Evolutionary conservation across 2,797 vertebrate species (phyloP).

Genomic region (Pseudotriccus pelzelni): DNA sequence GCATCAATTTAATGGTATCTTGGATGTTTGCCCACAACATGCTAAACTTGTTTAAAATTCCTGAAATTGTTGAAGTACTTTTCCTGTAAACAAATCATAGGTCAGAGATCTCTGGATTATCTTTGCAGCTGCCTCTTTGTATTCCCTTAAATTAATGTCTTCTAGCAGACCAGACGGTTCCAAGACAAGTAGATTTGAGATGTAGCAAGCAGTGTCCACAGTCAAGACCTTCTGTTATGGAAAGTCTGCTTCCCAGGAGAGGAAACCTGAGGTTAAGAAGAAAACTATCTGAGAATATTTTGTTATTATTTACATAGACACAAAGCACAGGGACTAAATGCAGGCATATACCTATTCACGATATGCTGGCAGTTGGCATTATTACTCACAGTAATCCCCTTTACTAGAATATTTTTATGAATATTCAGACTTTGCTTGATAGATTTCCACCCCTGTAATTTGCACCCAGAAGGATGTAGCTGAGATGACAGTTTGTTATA

Average conservation of each 20-base stretch:
- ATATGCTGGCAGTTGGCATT: neutral
- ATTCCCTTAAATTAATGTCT: neutral
- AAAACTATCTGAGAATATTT: neutral
- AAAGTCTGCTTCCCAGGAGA: neutral
- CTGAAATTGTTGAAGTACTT: slow-evolving; percentile 19
- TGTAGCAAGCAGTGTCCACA: neutral
- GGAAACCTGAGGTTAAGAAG: neutral
- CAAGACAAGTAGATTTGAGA: neutral
- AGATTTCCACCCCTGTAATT: neutral
- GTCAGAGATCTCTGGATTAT: slow-evolving; percentile 15
- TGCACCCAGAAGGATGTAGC: neutral
- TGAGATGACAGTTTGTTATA: neutral
- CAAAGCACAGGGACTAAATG: neutral
- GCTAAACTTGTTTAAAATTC: slow-evolving; percentile 45
- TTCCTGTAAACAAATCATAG: neutral
- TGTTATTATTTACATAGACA: neutral
- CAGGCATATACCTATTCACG: neutral
- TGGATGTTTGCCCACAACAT: neutral
- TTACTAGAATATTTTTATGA: neutral
- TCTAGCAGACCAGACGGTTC: neutral
- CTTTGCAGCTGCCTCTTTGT: neutral
- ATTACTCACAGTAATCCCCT: neutral
- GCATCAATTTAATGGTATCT: neutral
- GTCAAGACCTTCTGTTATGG: neutral
- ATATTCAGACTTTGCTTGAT: neutral